phyloP scores from a whole-genome alignment of 2,888 invertebrate genomes.

The Nesidiocoris tenuis region DNA sequence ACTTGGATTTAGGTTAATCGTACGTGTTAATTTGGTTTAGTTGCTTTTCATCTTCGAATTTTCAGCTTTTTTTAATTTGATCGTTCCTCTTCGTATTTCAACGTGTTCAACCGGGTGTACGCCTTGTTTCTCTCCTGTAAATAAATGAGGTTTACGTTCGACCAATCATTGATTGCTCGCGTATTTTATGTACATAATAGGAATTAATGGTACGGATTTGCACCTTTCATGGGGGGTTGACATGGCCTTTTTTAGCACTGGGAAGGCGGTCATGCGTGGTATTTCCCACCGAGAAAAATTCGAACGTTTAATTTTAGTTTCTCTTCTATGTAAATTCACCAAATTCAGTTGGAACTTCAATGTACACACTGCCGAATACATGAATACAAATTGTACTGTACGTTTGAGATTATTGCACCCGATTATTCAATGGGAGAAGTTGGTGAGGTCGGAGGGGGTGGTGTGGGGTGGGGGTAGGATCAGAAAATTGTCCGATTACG shows the following conservation, averaged over 20 bases:
- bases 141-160: neutral
- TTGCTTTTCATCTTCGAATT: slow-evolving; percentile 12
- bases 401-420: neutral
- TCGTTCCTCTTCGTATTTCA: slow-evolving; percentile 10
- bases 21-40: slow-evolving; percentile 2
- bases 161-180: neutral
- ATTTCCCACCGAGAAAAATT: slow-evolving; percentile 27
- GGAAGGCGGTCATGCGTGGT: slow-evolving; percentile 15
- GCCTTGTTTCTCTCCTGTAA: neutral
- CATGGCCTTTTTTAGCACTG: neutral
- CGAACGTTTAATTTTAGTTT: slow-evolving; percentile 10
- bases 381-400: slow-evolving; percentile 31
- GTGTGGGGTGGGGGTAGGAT: too few relatives aligned
- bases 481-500: too few relatives aligned
- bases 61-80: slow-evolving; percentile 10
- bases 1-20: neutral
- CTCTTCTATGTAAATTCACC: slow-evolving; percentile 3
- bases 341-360: slow-evolving; percentile 12
- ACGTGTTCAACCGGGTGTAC: neutral
- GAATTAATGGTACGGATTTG: neutral
- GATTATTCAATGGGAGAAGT: too few relatives aligned
- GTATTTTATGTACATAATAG: neutral
- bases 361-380: slow-evolving; percentile 31
- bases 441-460: too few relatives aligned
- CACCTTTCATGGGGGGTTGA: neutral